These are phyloP conservation scores for Mustela erminea DNA, from an alignment of 2,797 vertebrate genomes.

Conservation along the genomic window DNA sequence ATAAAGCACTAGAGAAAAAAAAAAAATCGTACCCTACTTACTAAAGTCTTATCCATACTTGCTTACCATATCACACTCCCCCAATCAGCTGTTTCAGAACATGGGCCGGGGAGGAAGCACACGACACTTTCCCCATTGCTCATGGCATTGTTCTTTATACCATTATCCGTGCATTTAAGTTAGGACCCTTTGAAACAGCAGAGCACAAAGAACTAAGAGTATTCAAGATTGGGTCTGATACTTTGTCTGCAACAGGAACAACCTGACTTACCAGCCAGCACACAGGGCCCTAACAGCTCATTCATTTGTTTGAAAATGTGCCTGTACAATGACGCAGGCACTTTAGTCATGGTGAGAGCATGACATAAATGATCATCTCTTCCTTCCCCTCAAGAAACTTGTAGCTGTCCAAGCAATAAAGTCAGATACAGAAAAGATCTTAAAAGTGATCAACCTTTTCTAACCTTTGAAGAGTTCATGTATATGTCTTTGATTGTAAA, in stretches of 20 bases:
- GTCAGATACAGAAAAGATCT: background rate
- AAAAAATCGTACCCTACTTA: background rate
- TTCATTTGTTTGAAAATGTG: background rate
- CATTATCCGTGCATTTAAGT: background rate
- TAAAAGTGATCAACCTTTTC: background rate
- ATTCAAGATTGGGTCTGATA: background rate
- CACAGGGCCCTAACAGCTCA: background rate
- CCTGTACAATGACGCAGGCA: background rate
- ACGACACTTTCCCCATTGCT: background rate
- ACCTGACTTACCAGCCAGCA: background rate
- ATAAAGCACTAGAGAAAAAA: constrained; percentile 3
- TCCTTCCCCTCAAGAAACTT: background rate
- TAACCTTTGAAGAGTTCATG: constrained; percentile 17
- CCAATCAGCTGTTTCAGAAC: background rate
- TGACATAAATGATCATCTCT: background rate
- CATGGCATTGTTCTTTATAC: background rate
- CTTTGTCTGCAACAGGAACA: background rate
- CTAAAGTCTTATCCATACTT: background rate
- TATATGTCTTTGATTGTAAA: background rate
- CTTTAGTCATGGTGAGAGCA: background rate
- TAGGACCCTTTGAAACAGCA: background rate
- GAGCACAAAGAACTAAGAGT: background rate
- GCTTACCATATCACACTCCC: background rate
- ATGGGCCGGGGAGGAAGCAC: background rate
- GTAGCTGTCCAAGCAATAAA: background rate